Evolutionary conservation across 2,797 vertebrate species (phyloP), one percentile per base, ranked within the genome.

Genomic region (Fringilla coelebs): DNA sequence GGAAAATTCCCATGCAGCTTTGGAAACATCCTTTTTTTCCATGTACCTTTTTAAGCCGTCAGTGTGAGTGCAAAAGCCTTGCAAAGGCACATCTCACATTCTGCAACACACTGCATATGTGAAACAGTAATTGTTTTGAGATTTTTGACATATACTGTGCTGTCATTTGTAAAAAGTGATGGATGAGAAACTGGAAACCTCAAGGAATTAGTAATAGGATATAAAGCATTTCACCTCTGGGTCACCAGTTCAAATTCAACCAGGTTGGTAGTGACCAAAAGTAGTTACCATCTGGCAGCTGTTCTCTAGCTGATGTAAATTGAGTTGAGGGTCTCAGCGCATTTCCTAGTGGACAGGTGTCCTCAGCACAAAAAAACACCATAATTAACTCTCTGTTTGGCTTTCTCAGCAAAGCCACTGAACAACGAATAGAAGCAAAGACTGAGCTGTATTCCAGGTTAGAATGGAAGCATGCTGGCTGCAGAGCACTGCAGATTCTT

Each of bases 151-250:
- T 95, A 89, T 45, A 92, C 93, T 89, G 75, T 29, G 87, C 95
- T 96, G 95, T 94, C 93, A 93, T 93, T 96, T 97, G 90, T 94
- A 96, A 97, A 96, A 95, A 94, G 91, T 96, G 96, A 96, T 97
- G 96, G 96, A 96, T 97, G 96, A 95, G 96, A 96, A 97, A 97
- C 85, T 93, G 93, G 94, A 96, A 95, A 97, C 95, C 91, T 89
- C 75, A 87, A 95, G 96, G 95, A 96, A 97, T 94, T 95, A 96
- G 96, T 97, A 97, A 96, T 79, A 96, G 91, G 97, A 97, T 97
- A 97, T 93, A 96, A 91, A 97, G 94, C 91, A 97, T 96, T 96
- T 97, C 96, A 97, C 95, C 96, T 97, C 96, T 93, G 88, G 95
- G 96, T 97, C 96, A 97, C 78, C 93, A 94, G 95, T 96, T 97